Base-by-base conservation (phyloP, 2,888 invertebrate genomes). In the Zygothrica quintamaculata region DNA sequence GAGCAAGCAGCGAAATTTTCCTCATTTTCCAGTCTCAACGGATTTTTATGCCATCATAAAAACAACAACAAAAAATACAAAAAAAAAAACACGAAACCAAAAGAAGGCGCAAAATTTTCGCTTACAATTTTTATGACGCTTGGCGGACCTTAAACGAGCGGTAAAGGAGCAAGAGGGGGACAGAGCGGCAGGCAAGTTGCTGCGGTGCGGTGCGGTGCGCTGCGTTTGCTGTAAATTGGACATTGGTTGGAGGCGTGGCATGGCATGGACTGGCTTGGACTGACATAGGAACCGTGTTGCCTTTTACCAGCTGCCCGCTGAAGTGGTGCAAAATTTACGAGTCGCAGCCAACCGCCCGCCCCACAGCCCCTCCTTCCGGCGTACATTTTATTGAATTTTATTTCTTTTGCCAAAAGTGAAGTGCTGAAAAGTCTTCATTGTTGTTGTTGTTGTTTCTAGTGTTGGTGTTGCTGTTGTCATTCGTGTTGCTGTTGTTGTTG, bases 241-340 rank as follows among this genome's bases (percentile, higher is more conserved):
- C n/a, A n/a, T n/a, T n/a, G n/a, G n/a, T n/a, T n/a, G n/a, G n/a
- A n/a, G 57, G 72, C 57, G 44, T 33, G 8, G 13, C n/a, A 11
- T 1, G 34, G 13, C n/a, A n/a, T n/a, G n/a, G n/a, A n/a, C n/a
- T n/a, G n/a, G n/a, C n/a, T n/a, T n/a, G n/a, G n/a, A n/a, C n/a
- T n/a, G n/a, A n/a, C n/a, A n/a, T 44, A 36, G 52, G n/a, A 5
- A 26, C 22, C 33, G 22, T 37, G 36, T 36, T 53, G n/a, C 69
- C 66, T 56, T 62, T 67, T 65, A 53, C 33, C 72, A 61, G 66
- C 55, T 74, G 65, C 66, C 77, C 68, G 65, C 58, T 61, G 75
- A 78, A 81, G 82, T 81, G 82, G 66, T 81, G 82, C 69, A 78
- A 78, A 78, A 78, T 81, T 78, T 78, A 81, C 77, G 82, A 78